Evolutionary conservation across 2,888 invertebrate species (phyloP).

Genomic region (Phragmatobia fuliginosa): DNA sequence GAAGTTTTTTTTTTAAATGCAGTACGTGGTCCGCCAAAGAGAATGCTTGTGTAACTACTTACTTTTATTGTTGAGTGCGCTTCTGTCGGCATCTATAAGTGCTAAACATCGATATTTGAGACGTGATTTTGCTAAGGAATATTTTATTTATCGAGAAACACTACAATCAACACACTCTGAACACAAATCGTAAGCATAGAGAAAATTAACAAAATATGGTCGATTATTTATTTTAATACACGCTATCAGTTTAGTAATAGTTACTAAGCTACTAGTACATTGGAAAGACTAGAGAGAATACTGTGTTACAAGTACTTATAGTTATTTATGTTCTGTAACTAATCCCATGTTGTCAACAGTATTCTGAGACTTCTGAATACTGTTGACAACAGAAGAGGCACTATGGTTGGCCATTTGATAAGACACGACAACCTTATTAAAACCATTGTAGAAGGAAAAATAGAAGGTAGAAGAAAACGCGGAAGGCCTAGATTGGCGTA

Average conservation of each 20-base stretch:
- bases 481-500: too few relatives aligned
- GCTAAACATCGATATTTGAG: slow-evolving; percentile 38
- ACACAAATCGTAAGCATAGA: not conserved
- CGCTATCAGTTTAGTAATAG: not conserved
- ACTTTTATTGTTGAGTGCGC: slow-evolving; percentile 37
- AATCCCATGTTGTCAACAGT: too few relatives aligned
- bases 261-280: not conserved
- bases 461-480: too few relatives aligned
- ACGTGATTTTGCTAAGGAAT: slow-evolving; percentile 28
- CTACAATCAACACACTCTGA: not conserved
- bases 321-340: too few relatives aligned
- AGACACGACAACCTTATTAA: too few relatives aligned
- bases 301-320: not conserved
- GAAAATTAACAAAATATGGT: not conserved
- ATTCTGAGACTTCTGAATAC: too few relatives aligned
- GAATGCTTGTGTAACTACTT: slow-evolving; percentile 30
- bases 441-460: too few relatives aligned
- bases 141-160: not conserved
- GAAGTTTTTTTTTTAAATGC: slow-evolving; percentile 44
- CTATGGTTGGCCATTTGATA: too few relatives aligned
- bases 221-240: not conserved
- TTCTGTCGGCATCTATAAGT: slow-evolving; percentile 30
- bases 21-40: slow-evolving; percentile 51
- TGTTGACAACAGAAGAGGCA: too few relatives aligned
- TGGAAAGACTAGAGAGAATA: not conserved